Evolutionary conservation across 2,113 vertebrate genomes (phyloP), one percentile per base, ranked within the genome.

Genomic region (Myxocyprinus asiaticus): DNA sequence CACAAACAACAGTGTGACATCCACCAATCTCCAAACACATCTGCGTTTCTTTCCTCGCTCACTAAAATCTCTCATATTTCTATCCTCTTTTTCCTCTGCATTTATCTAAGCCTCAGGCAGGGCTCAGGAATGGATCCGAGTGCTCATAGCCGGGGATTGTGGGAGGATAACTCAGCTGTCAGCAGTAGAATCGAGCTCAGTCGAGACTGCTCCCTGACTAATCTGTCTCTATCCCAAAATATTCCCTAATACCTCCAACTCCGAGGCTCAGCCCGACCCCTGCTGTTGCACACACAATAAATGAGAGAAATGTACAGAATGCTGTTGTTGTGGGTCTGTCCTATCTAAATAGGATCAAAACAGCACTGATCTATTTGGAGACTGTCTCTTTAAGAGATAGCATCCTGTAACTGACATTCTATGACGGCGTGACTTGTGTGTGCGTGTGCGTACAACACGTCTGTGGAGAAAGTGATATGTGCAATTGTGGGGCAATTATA

Each of bases 181-280:
- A 89, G 92, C 92, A 91, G 88, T 55, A 90, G 91, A 93, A 90
- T 91, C 90, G 89, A 90, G 87, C 90, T 88, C 86, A 86, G 89
- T 90, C 89, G 90, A 88, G 85, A 86, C 82, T 84, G 59, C 84
- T 91, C 87, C 89, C 82, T 91, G 92, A 94, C 87, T 92, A 91
- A 89, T 88, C 88, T 88, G 82, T 89, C 88, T 74, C 90, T 85
- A 90, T 89, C 69, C 90, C 90, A 91, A 91, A 92, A 92, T 90
- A 89, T 90, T 91, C 88, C 88, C 89, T 88, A 91, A 92, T 92
- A 91, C 89, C 85, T 88, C 84, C 84, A 85, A 82, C 89, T 88
- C 89, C 1, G 76, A 88, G 87, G 87, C 89, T 89, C 87, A 89
- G 86, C 86, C 82, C 78, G 86, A 84, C 73, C 86, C 87, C 15